phyloP scores from a whole-genome alignment of 1,140 invertebrate species.

The Hermetia illucens region DNA sequence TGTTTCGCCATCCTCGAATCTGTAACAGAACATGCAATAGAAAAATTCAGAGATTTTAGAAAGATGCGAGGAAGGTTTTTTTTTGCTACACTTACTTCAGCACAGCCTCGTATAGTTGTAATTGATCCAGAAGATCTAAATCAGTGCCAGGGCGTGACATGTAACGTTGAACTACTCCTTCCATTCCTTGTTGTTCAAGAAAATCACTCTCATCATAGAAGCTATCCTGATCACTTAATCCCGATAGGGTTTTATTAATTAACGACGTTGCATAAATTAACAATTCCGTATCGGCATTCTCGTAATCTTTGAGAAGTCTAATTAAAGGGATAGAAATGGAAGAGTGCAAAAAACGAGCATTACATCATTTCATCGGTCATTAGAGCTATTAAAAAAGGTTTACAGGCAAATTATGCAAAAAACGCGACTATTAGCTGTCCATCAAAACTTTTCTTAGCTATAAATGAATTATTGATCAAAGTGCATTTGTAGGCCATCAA shows the following conservation, averaged over 20 bases:
- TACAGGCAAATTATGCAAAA: too few species aligned
- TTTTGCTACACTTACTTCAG: slow-evolving; percentile 58
- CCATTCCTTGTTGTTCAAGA: slow-evolving; percentile 93
- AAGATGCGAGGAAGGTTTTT: too few species aligned
- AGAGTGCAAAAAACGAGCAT: slow-evolving; percentile 4
- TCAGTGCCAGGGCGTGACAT: slow-evolving; percentile 90
- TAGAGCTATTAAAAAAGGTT: too few species aligned
- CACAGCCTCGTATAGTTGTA: slow-evolving; percentile 92
- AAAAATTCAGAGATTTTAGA: too few species aligned
- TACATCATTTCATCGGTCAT: too few species aligned
- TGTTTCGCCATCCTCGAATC: slow-evolving; percentile 29
- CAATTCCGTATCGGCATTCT: slow-evolving; percentile 88
- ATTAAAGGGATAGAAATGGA: slow-evolving; percentile 31
- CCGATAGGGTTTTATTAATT: slow-evolving; percentile 92
- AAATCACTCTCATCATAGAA: slow-evolving; percentile 97
- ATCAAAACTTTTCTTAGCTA: too few species aligned
- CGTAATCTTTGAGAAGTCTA: slow-evolving; percentile 82
- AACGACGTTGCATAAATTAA: slow-evolving; percentile 92
- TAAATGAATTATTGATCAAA: too few species aligned
- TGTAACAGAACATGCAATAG: slow-evolving; percentile 4
- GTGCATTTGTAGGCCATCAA: too few species aligned
- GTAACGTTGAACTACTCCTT: slow-evolving; percentile 78
- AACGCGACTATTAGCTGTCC: too few species aligned
- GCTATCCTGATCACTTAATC: slow-evolving; percentile 90
- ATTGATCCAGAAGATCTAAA: slow-evolving; percentile 81